Percentiles rank a stretch among this genome's conserved stretches.
These are phyloP conservation scores for Microctonus brassicae DNA, from an alignment of 2,888 invertebrate species.

Conservation along the genomic window DNA sequence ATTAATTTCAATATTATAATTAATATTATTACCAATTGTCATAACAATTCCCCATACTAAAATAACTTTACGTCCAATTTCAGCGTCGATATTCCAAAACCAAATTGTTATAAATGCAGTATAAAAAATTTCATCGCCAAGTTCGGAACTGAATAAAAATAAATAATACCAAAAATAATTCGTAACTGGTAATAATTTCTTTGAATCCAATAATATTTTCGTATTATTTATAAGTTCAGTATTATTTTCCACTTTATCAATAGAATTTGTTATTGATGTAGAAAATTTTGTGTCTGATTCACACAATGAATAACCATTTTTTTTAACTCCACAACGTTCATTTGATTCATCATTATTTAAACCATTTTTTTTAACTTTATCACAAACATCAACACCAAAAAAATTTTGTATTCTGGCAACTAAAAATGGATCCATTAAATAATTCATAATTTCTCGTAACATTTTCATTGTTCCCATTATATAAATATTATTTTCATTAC, in stretches of 20 bases:
- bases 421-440: slow-evolving; percentile 81
- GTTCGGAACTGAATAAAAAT: slow-evolving; percentile 85
- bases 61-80: slow-evolving; percentile 85
- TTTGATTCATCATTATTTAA: neutral
- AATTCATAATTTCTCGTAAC: slow-evolving; percentile 71
- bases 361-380: neutral
- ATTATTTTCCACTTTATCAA: neutral
- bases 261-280: neutral
- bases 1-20: too few species aligned
- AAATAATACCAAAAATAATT: slow-evolving; percentile 88
- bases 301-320: slow-evolving; percentile 51
- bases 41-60: slow-evolving; percentile 86
- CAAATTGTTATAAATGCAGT: slow-evolving; percentile 92
- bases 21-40: slow-evolving; percentile 89
- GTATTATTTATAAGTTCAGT: slow-evolving; percentile 61
- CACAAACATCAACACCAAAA: slow-evolving; percentile 78
- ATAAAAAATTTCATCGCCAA: slow-evolving; percentile 94
- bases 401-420: slow-evolving; percentile 84
- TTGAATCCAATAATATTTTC: slow-evolving; percentile 66
- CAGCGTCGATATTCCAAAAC: slow-evolving; percentile 95
- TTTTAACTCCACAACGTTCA: slow-evolving; percentile 36
- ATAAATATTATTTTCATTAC: slow-evolving; percentile 6
- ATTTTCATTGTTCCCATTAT: slow-evolving; percentile 28
- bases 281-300: slow-evolving; percentile 43
- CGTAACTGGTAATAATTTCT: slow-evolving; percentile 73